These are phyloP conservation scores for Rhagonycha lutea DNA, from an alignment of 2,888 invertebrate species.

Conservation along the genomic window DNA sequence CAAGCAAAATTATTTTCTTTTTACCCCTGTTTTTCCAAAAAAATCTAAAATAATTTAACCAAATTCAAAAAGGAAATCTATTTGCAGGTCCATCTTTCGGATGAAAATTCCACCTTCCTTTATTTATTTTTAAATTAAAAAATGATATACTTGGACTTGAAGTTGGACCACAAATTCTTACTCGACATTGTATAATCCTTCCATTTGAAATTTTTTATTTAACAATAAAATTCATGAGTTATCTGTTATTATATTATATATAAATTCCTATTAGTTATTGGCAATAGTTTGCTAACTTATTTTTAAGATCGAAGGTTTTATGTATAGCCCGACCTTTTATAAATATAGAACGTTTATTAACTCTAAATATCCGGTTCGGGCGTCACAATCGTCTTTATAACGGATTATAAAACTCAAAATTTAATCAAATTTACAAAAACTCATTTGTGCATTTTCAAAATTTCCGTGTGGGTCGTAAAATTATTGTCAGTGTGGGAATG, in stretches of 20 bases:
- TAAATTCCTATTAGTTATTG: conserved; percentile 8
- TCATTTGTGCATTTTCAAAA: background rate
- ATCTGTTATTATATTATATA: background rate
- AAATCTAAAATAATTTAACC: too few species aligned
- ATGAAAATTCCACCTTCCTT: background rate
- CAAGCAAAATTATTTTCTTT: too few species aligned
- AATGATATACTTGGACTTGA: background rate
- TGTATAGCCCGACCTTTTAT: conserved; percentile 24
- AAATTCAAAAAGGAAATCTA: background rate
- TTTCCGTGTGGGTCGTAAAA: background rate
- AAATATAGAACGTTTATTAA: conserved; percentile 21
- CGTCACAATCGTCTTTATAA: conserved; percentile 4
- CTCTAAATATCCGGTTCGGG: conserved; percentile 21
- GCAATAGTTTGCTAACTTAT: conserved; percentile 20
- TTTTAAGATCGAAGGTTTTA: conserved; percentile 23
- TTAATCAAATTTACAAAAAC: background rate
- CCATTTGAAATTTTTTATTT: background rate
- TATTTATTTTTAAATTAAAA: background rate
- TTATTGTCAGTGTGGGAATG: background rate
- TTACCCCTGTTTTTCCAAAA: background rate
- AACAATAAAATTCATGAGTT: background rate
- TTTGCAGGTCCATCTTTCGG: background rate
- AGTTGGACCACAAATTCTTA: background rate
- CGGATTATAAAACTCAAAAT: background rate
- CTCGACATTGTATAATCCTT: background rate